phyloP scores from a whole-genome alignment of 2,888 invertebrate species.

The Pegoplata infirma region DNA sequence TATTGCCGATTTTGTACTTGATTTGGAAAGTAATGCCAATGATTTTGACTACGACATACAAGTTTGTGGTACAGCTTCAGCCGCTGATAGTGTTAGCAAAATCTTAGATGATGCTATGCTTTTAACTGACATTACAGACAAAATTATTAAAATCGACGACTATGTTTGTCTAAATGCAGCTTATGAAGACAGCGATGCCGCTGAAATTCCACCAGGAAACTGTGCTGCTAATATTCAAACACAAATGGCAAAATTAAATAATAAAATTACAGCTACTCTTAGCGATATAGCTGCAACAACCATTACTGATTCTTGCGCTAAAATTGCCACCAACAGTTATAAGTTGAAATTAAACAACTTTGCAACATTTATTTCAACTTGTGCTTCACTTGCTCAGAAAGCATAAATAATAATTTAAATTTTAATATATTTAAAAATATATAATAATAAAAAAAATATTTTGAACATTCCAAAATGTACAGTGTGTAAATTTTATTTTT shows the following conservation, averaged over 20 bases:
- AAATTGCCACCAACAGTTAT: not conserved
- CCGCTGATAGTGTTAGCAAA: not conserved
- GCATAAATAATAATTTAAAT: not conserved
- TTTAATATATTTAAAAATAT: not conserved
- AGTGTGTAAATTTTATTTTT: not conserved
- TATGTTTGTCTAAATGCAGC: slow-evolving; percentile 32
- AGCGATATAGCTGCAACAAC: not conserved
- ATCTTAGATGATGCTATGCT: slow-evolving; percentile 1
- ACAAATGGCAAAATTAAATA: slow-evolving; percentile 18
- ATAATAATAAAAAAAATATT: slow-evolving; percentile 18
- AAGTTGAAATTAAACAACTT: slow-evolving; percentile 7
- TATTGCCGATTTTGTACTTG: not conserved
- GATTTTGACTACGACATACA: slow-evolving; percentile 32
- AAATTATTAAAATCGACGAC: slow-evolving; percentile 11
- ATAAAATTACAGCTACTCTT: not conserved
- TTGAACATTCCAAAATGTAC: slow-evolving; percentile 14
- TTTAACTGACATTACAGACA: slow-evolving; percentile 9
- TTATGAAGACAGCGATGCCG: slow-evolving; percentile 8
- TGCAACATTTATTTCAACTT: not conserved
- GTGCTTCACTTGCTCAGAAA: not conserved
- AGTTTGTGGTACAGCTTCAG: no score
- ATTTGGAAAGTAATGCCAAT: slow-evolving; percentile 8
- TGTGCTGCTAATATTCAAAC: slow-evolving; percentile 13
- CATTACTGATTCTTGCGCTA: slow-evolving; percentile 5
- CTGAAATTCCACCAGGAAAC: not conserved